A percentile compares a stretch with the other conserved stretches of the same genome.
Evolutionary conservation across 2,797 vertebrate species (phyloP).

Genomic region (Cryptoblepharus egeriae): DNA sequence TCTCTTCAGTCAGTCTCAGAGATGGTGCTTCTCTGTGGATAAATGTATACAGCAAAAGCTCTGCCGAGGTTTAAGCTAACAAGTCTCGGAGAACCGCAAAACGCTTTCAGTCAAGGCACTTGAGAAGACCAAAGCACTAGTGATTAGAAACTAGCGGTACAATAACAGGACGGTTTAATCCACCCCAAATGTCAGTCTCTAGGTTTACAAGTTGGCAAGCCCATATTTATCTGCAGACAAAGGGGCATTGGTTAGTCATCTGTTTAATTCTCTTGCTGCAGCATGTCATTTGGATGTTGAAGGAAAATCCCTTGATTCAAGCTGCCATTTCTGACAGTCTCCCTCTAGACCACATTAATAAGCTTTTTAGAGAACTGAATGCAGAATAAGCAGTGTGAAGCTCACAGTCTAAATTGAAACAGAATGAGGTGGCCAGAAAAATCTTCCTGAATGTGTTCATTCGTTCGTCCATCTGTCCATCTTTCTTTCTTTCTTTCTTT

Average conservation of each 20-base stretch:
- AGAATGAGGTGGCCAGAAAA: constrained; percentile 54
- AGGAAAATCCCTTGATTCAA: constrained; percentile 83
- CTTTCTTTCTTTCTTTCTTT: too few species aligned
- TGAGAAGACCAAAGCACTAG: constrained; percentile 75
- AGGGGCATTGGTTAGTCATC: constrained; percentile 84
- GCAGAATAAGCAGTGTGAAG: constrained; percentile 78
- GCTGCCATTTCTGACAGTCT: constrained; percentile 84
- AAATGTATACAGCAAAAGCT: constrained; percentile 80
- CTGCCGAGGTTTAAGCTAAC: constrained; percentile 79
- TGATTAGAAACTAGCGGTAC: constrained; percentile 76
- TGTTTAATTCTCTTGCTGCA: constrained; percentile 82
- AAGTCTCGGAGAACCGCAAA: constrained; percentile 72
- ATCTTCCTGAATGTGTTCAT: constrained; percentile 50
- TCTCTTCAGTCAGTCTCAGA: constrained; percentile 77
- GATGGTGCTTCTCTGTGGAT: constrained; percentile 75
- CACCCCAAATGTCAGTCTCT: constrained; percentile 80
- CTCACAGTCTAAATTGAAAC: constrained; percentile 72
- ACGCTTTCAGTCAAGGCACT: constrained; percentile 72
- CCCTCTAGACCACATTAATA: constrained; percentile 84
- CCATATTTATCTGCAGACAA: constrained; percentile 80
- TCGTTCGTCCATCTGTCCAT: too few species aligned
- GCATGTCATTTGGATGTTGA: constrained; percentile 81
- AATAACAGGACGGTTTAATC: constrained; percentile 80
- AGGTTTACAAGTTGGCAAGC: constrained; percentile 80
- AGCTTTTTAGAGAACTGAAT: constrained; percentile 79